Conservation (phyloP, 2,113 vertebrate genomes). For the Ceyx melanurus region DNA sequence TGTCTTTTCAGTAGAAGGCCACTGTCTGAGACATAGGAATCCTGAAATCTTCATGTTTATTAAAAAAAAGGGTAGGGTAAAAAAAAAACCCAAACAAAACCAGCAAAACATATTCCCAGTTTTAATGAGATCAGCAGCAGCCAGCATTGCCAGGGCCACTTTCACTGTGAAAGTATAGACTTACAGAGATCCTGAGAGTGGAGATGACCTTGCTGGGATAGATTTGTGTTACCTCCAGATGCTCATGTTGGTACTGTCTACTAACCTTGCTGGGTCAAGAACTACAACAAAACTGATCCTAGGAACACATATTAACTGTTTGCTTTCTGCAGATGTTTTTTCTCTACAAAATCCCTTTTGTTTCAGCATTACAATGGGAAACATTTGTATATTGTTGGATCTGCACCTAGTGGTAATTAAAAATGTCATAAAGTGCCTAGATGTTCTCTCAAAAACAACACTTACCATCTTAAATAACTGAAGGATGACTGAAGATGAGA, state of each 20-base stretch:
- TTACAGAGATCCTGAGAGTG: neutral
- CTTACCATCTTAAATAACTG: neutral
- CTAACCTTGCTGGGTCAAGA: neutral
- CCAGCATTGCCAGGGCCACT: neutral
- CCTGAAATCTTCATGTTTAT: neutral
- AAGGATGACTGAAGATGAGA: neutral
- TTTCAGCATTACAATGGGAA: neutral
- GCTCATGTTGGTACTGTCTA: neutral
- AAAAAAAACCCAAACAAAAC: neutral
- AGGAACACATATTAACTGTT: neutral
- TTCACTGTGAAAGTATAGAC: neutral
- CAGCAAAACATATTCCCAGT: neutral
- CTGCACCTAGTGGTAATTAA: neutral
- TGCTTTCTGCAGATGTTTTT: neutral
- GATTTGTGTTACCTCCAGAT: neutral
- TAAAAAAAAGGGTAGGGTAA: neutral
- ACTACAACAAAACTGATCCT: neutral
- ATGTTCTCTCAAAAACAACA: neutral
- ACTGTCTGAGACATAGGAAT: neutral
- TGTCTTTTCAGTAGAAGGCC: neutral
- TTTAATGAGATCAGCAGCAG: neutral
- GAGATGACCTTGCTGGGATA: neutral
- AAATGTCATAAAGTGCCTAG: neutral
- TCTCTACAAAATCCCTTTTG: neutral
- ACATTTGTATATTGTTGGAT: neutral